Base-by-base conservation (phyloP, 2,888 invertebrate species). In the Agrochola lychnidis region DNA sequence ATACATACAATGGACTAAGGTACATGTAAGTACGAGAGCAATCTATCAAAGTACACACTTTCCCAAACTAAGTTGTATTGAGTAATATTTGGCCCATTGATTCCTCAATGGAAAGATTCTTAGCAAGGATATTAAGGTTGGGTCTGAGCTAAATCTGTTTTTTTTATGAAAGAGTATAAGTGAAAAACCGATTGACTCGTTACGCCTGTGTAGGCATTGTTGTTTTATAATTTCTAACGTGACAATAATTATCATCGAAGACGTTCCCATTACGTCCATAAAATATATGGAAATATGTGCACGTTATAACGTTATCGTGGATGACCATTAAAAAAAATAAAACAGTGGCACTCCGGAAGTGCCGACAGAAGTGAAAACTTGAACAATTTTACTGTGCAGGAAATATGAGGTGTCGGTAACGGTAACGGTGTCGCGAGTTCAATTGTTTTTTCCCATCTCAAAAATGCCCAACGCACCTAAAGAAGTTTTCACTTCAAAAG, bases 11-110 rank as follows among this genome's bases (percentile, higher is more conserved):
- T 81, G n/a, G 67, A 57, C 61, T 75, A 61, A 79, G 69, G 81
- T 63, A 78, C 75, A 70, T 81, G 70, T 78, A 79, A 71, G 71
- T 81, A 78, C 75, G 25, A 45, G 61, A 75, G 76, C 69, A 78
- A 87, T 88, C 80, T 76, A 88, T 86, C 84, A 88, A 87, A 81
- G 72, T 72, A 76, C 70, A 77, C 59, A 77, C 53, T 78, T 76
- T 78, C 69, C 19, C 57, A 64, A 76, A 69, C 51, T 56, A 63
- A 78, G 57, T 73, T 71, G 68, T 48, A 86, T 78, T 83, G 61
- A 78, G 62, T 76, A 70, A 78, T 86, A 76, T 80, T 74, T 66
- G 57, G 59, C 19, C 75, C 42, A 78, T 81, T 73, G 75, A 76
- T 56, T 70, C 62, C 51, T 78, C 25, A 61, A 57, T 71, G 14